Base-by-base conservation (phyloP, 2,113 vertebrate species). In the Gobio gobio region DNA sequence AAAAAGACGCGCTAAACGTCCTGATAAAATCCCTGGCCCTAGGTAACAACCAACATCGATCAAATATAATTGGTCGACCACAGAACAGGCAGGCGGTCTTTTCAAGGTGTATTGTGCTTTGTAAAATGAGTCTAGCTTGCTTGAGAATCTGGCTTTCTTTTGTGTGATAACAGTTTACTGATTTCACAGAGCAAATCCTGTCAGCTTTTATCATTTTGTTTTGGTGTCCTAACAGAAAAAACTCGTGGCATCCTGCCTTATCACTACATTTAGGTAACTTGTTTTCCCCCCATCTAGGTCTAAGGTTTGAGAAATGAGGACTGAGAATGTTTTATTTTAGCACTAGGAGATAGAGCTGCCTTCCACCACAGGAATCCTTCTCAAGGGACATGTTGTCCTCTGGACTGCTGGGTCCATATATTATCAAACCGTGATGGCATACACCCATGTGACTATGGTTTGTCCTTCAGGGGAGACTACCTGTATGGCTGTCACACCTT, bases 11-110 rank as follows among this genome's bases (percentile, higher is more conserved):
- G 63, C 49, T n/a, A 51, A 61, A 74, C 9, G 5, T 85, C 70
- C 29, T 22, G 43, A 81, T 66, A 43, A 66, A 81, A 66, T 80
- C 54, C n/a, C 18, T 36, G n/a, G 64, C 68, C 61, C 5, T 29
- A 51, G 56, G 78, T 82, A 86, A 70, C 3, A 6, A 72, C 63
- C 36, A 79, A 24, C 77, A 87, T 87, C 77, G 29, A 87, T 87
- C 86, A 87, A 79, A 87, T 76, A 75, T 87, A 83, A 84, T 84
- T 87, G 82, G 86, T 84, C n/a, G n/a, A 78, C 76, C 64, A 64
- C 64, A 64, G 68, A 72, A 59, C 45, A 54, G 45, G 61, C 85
- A 64, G 86, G 33, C 20, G 22, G 86, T 82, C 29, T 70, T 87
- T 79, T 43, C 75, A 22, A 36, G 51, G 18, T 56, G 9, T 22